A percentile compares a stretch with the other conserved stretches of the same genome.
Conservation (phyloP, 53 echinoderm and acorn worm genomes). For the Zoroaster sp. region DNA sequence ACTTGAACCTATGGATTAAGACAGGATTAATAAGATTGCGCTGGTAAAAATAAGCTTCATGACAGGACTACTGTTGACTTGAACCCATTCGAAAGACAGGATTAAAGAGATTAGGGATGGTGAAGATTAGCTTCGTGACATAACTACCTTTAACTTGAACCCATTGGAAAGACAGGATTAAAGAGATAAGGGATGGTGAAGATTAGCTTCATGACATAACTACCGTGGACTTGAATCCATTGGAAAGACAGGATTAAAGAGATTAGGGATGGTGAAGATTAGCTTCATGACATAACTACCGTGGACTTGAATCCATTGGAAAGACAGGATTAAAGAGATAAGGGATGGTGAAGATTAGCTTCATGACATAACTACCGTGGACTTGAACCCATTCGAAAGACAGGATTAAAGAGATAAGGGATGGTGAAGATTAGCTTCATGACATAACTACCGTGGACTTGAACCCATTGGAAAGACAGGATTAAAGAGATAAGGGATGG, state of each 20-base stretch:
- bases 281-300: no score
- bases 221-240: background rate
- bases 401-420: background rate
- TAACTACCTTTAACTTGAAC: no score
- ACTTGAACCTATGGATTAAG: conserved; percentile 68
- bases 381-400: background rate
- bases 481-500: background rate
- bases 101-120: background rate
- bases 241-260: no score
- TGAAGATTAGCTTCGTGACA: background rate
- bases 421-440: background rate
- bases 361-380: no score
- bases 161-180: background rate
- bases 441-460: background rate
- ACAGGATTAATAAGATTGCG: background rate
- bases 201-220: background rate
- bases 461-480: background rate
- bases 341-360: background rate
- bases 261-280: no score
- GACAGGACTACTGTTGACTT: background rate
- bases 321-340: no score
- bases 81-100: no score
- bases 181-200: background rate
- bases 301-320: no score
- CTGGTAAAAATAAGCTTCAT: background rate